These are phyloP conservation scores for Caenorhabditis sp. DNA, from an alignment of 2,888 invertebrate species.

Conservation along the genomic window DNA sequence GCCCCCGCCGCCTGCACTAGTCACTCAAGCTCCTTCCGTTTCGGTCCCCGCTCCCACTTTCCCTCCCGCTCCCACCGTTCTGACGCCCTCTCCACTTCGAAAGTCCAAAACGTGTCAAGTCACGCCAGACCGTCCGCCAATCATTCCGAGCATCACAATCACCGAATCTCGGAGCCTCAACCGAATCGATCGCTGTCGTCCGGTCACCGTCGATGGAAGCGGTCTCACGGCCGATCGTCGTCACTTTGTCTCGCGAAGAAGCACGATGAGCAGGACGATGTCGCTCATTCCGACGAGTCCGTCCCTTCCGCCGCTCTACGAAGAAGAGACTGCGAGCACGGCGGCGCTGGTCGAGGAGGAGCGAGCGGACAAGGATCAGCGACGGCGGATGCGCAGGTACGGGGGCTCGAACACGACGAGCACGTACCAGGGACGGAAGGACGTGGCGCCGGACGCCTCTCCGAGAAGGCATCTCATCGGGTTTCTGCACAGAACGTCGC, in stretches of 20 bases:
- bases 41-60: background rate
- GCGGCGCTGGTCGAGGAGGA: conserved; percentile 45
- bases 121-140: conserved; percentile 41
- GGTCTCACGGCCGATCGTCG: conserved; percentile 28
- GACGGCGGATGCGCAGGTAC: conserved; percentile 48
- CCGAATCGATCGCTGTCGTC: conserved; percentile 44
- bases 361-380: conserved; percentile 9
- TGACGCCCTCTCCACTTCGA: conserved; percentile 14
- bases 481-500: conserved; percentile 73
- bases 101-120: conserved; percentile 45
- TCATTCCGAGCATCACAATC: conserved; percentile 39
- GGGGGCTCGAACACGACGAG: conserved; percentile 64
- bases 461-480: conserved; percentile 71
- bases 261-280: conserved; percentile 65
- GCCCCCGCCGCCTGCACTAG: conserved; percentile 25
- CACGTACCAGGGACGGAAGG: conserved; percentile 67
- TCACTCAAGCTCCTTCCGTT: too few species aligned
- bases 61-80: conserved; percentile 10
- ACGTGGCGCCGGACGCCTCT: conserved; percentile 69
- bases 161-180: conserved; percentile 37
- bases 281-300: conserved; percentile 62
- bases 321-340: conserved; percentile 51
- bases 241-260: conserved; percentile 22
- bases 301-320: conserved; percentile 66
- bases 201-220: conserved; percentile 43